A percentile compares a stretch with the other conserved stretches of the same genome.
These are phyloP conservation scores for Bubo blakistoni DNA, from an alignment of 2,113 vertebrate species.

Conservation along the genomic window DNA sequence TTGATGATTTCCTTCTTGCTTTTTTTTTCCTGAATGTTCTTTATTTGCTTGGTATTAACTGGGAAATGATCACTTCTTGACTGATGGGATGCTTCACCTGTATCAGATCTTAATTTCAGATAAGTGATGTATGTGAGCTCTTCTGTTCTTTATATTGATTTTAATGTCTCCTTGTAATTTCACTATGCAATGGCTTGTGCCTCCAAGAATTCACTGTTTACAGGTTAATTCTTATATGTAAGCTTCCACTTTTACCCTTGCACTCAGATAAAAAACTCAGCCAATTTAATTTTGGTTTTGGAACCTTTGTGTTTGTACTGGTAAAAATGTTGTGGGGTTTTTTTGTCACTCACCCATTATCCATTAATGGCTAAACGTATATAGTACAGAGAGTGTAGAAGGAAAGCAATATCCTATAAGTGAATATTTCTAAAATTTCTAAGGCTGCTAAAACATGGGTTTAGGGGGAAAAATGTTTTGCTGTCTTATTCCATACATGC, in stretches of 20 bases:
- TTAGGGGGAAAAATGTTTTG: background rate
- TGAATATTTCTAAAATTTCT: background rate
- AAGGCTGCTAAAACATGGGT: background rate
- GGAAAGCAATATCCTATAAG: background rate
- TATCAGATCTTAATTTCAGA: background rate
- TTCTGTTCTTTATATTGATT: background rate
- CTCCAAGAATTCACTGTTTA: background rate
- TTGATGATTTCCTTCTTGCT: background rate
- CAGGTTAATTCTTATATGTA: background rate
- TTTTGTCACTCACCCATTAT: background rate
- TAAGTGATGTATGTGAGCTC: background rate
- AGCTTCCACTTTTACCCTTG: background rate
- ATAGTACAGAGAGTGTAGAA: background rate
- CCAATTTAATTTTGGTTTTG: background rate
- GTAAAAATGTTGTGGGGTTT: background rate
- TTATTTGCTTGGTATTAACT: background rate
- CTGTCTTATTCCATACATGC: background rate
- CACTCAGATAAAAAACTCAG: background rate
- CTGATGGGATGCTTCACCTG: background rate
- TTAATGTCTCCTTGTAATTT: background rate
- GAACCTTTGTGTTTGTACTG: background rate
- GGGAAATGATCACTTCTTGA: background rate
- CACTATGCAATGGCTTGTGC: background rate
- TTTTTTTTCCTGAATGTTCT: background rate
- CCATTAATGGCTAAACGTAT: background rate